These are phyloP conservation scores for Euphydryas editha DNA, from an alignment of 2,888 invertebrate species.

Conservation along the genomic window DNA sequence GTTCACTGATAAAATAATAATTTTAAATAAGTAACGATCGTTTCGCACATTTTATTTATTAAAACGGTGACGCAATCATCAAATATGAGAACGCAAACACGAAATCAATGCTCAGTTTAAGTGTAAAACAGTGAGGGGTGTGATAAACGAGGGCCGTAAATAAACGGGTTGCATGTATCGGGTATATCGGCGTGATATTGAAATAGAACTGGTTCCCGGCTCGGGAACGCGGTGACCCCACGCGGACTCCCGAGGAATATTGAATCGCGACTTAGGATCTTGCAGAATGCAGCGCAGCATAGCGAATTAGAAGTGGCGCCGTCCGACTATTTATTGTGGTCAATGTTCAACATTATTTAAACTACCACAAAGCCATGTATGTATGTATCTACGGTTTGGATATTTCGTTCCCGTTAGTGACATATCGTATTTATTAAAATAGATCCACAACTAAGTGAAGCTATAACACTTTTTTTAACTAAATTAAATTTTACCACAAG, in stretches of 20 bases:
- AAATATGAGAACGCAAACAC: slow-evolving; percentile 13
- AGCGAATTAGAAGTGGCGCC: slow-evolving; percentile 76
- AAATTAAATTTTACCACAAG: too few relatives aligned
- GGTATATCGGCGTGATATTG: slow-evolving; percentile 75
- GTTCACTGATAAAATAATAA: not conserved
- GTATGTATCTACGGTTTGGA: not conserved
- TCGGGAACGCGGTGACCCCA: slow-evolving; percentile 75
- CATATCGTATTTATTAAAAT: slow-evolving; percentile 1
- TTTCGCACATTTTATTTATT: not conserved
- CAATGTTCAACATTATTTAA: slow-evolving; percentile 41
- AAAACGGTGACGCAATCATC: slow-evolving; percentile 12
- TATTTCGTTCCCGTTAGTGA: slow-evolving; percentile 5
- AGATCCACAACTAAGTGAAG: not conserved
- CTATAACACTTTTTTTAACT: not conserved
- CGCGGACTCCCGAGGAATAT: slow-evolving; percentile 70
- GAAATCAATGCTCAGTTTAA: slow-evolving; percentile 19
- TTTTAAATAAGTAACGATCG: slow-evolving; percentile 1
- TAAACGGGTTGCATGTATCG: slow-evolving; percentile 64
- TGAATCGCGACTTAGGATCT: slow-evolving; percentile 71
- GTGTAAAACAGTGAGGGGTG: slow-evolving; percentile 33
- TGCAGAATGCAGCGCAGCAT: slow-evolving; percentile 57
- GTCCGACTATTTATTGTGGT: slow-evolving; percentile 67
- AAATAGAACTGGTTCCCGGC: slow-evolving; percentile 76
- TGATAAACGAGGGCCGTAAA: slow-evolving; percentile 52
- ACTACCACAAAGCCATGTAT: slow-evolving; percentile 17